Base-by-base conservation (phyloP, 2,797 vertebrate species). In the Eleutherodactylus coqui region DNA sequence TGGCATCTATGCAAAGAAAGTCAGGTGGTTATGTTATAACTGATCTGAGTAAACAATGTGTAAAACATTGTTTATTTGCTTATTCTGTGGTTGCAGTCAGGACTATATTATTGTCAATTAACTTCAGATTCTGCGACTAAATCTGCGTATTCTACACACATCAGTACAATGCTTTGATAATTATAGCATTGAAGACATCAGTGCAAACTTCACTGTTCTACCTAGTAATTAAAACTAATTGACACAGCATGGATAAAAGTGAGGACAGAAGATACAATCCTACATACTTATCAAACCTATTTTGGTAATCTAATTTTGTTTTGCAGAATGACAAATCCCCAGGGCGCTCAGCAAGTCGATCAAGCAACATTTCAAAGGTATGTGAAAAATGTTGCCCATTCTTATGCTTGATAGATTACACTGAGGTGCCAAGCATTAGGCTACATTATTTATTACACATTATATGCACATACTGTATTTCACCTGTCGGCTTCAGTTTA, bases 321-420 rank as follows among this genome's bases (percentile, higher is more conserved):
- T 94, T 92, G 82, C 94, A 99, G 97, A 96, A 95, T 92, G 96
- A 94, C 76, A 99, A 97, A 90, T 94, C 93, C 75, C 94, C 96
- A 72, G 94, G 97, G 17, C 93, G 95, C 90, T 98, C 97, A 81
- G 93, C 96, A 88, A 98, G 97, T 93, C 95, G 96, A 92, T 97
- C 97, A 82, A 97, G 97, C 93, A 97, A 96, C 93, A 96, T 97
- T 93, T 98, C 97, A 92, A 99, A 98, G 96, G 97, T 99, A 96
- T 89, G 92, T 91, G 53, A 88, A 90, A 88, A 75, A 24, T 76
- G 16, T 78, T 88, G 62, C 5, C 85, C 87, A 85, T 75, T 89
- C 75, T 77, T 78, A 19, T 51, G 41, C 64, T 84, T 79, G 24
- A 75, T 83, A 34, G 53, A 41, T 34, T 38, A 38, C n/a, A 49